These are phyloP conservation scores for Parazoanthus swiftii DNA, from an alignment of 92 coral and sea anemone species.

Conservation along the genomic window DNA sequence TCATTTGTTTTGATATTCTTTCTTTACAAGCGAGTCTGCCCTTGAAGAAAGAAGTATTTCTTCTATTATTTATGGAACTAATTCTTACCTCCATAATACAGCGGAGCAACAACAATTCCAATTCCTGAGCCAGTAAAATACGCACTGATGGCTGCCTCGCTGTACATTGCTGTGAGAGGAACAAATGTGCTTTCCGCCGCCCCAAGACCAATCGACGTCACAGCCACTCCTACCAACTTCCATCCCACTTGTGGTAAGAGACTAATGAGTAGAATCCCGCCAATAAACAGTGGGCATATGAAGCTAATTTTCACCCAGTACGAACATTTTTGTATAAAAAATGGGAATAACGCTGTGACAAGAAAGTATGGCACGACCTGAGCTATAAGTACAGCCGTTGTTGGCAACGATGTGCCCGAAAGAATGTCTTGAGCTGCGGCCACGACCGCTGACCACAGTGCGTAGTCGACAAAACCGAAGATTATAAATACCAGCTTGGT, in stretches of 20 bases:
- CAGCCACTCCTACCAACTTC: not conserved
- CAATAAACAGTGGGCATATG: not conserved
- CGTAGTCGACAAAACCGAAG: not conserved
- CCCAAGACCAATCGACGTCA: not conserved
- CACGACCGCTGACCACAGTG: not conserved
- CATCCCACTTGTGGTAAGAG: not conserved
- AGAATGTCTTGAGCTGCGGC: constrained; percentile 7
- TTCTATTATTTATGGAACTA: no score
- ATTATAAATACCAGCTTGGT: not conserved
- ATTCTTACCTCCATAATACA: not conserved
- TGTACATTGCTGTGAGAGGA: constrained; percentile 5
- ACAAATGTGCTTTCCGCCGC: not conserved
- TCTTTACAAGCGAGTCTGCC: no score
- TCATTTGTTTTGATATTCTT: not conserved
- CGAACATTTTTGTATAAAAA: not conserved
- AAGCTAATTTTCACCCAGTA: not conserved
- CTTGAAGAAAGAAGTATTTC: no score
- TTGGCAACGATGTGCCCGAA: not conserved
- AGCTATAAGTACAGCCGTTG: not conserved
- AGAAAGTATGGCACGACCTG: not conserved
- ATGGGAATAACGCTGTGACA: not conserved
- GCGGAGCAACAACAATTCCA: constrained; percentile 1
- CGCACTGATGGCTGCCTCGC: not conserved
- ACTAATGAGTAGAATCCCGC: not conserved
- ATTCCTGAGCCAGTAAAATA: not conserved